Evolutionary conservation across 30 jellyfish, hydroid and myxozoan genomes (phyloP), one percentile per base, ranked within the genome.

Genomic region (Aurelia sp.): DNA sequence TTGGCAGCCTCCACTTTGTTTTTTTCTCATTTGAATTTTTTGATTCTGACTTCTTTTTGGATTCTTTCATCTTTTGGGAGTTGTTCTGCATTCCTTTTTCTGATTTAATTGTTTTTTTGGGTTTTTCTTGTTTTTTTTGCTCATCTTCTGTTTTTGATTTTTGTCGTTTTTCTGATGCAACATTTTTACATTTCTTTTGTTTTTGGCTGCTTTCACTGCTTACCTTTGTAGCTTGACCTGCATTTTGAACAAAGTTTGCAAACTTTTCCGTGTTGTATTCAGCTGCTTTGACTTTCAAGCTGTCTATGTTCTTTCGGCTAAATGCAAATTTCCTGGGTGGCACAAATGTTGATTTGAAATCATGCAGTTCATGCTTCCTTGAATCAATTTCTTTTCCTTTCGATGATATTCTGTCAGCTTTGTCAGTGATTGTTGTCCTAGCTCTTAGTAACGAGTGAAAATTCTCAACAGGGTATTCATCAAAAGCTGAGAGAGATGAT

Each of bases 401-500:
- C 73, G 5, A 35, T 58, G 48, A 5, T 58, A 74, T 58, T 51
- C 22, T 48, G 31, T 58, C 73, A 18, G 67, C 86, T 48, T 74
- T 74, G 19, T 74, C 86, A 9, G 72, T 53, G 20, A 13, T 22
- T 58, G 24, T 74, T 21, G 86, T 74, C 15, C 67, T 52, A 5
- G 86, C 86, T 11, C 65, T 13, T 35, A 71, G 27, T 40, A 71
- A 16, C 11, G 82, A 71, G 57, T 71, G 82, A 71, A 74, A 74
- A 51, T 74, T 74, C 20, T 74, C 86, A 50, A 74, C 86, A 44
- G 72, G 86, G 50, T 74, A 74, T 74, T 74, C 86, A 74, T 74
- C 86, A 74, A 74, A 51, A 67, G 79, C 79, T 24, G 79, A 41
- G 7, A 48, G 53, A 51, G 74, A 50, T 3, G 72, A 51, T 12